A percentile compares a stretch with the other conserved stretches of the same genome.
These are phyloP conservation scores for Punctoribates punctum DNA, from an alignment of 2,888 invertebrate species.

Conservation along the genomic window DNA sequence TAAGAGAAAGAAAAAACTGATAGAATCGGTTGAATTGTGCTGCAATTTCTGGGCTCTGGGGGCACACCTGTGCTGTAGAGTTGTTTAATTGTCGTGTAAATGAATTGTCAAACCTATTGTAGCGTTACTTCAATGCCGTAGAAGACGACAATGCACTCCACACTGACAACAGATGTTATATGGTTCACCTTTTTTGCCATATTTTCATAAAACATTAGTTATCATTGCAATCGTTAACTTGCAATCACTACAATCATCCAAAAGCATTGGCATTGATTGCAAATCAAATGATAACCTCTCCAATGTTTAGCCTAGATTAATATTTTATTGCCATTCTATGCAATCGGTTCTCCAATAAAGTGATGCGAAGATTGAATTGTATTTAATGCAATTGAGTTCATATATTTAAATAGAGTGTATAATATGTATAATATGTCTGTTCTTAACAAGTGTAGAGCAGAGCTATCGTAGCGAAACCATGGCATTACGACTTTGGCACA, in stretches of 20 bases:
- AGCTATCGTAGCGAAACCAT: conserved; percentile 32
- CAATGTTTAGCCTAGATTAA: too few relatives aligned
- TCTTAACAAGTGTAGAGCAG: conserved; percentile 31
- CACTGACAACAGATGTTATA: conserved; percentile 29
- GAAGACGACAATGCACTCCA: conserved; percentile 27
- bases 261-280: too few relatives aligned
- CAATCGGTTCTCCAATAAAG: not conserved
- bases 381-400: conserved; percentile 18
- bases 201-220: too few relatives aligned
- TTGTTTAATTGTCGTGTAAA: conserved; percentile 36
- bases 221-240: too few relatives aligned
- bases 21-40: conserved; percentile 16
- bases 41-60: conserved; percentile 14
- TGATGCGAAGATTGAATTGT: not conserved
- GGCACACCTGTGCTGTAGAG: conserved; percentile 32
- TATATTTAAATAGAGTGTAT: conserved; percentile 22
- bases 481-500: too few relatives aligned
- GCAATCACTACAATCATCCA: too few relatives aligned
- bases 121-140: conserved; percentile 29
- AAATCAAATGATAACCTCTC: too few relatives aligned
- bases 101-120: conserved; percentile 35
- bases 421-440: conserved; percentile 7
- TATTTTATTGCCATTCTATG: not conserved
- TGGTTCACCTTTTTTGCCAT: conserved; percentile 24
- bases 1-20: not conserved